phyloP scores from a whole-genome alignment of 2,797 vertebrate genomes.

The Peromyscus melanophrys region DNA sequence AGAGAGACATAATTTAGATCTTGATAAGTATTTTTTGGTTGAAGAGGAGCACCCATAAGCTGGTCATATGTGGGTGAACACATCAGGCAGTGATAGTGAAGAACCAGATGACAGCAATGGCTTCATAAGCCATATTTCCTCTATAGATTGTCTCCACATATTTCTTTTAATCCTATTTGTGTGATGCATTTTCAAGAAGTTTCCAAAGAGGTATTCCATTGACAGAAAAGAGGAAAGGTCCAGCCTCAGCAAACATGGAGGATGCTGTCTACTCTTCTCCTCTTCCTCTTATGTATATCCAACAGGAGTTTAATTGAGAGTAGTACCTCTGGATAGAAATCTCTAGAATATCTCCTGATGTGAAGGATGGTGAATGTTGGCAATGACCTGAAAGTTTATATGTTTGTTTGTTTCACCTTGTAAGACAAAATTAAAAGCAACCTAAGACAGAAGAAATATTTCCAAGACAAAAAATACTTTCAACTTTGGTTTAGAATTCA shows the following conservation, averaged over 20 bases:
- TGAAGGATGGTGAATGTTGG: neutral
- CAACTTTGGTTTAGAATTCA: slow-evolving; percentile 45
- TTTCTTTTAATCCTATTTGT: neutral
- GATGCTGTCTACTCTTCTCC: neutral
- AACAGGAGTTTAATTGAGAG: neutral
- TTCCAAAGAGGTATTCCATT: neutral
- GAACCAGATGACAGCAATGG: neutral
- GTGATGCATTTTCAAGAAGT: neutral
- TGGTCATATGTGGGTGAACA: neutral
- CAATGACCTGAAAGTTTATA: neutral
- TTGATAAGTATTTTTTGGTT: neutral
- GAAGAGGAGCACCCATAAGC: neutral
- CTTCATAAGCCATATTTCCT: neutral
- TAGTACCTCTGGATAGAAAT: neutral
- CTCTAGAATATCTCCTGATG: neutral
- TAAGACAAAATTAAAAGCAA: slow-evolving; percentile 56
- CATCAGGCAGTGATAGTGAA: neutral
- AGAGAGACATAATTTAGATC: neutral
- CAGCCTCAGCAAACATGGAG: neutral
- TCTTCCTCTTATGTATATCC: neutral
- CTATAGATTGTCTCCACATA: neutral
- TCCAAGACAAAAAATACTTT: slow-evolving; percentile 60
- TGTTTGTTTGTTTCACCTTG: neutral
- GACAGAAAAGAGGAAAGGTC: neutral
- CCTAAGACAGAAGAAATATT: slow-evolving; percentile 18